Percentiles rank a stretch among this genome's conserved stretches.
Evolutionary conservation across 1,140 invertebrate species (phyloP).

Genomic region (Mycetomoellerius zeteki): DNA sequence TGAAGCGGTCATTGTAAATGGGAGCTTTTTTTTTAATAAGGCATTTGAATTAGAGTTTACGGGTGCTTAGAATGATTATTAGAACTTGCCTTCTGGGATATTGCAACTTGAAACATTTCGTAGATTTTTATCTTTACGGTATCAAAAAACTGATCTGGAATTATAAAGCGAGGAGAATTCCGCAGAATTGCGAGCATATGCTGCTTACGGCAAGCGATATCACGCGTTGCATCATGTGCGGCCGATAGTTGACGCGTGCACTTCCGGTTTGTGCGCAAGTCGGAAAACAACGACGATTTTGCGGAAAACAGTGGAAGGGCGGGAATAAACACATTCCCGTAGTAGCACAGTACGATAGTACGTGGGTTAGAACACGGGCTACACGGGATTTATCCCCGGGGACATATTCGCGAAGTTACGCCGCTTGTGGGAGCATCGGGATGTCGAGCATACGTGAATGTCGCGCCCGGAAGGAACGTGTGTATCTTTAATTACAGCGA

Average conservation of each 20-base stretch:
- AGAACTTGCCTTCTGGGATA: conserved; percentile 36
- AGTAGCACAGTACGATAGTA: not conserved
- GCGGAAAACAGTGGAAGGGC: conserved; percentile 28
- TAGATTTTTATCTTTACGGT: not conserved
- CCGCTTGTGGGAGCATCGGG: conserved; percentile 70
- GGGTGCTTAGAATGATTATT: conserved; percentile 63
- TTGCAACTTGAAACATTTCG: not conserved
- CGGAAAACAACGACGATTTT: conserved; percentile 37
- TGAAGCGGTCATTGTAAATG: not conserved
- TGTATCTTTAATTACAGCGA: conserved; percentile 54
- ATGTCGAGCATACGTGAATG: conserved; percentile 38
- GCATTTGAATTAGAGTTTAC: conserved; percentile 9
- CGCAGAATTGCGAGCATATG: not conserved
- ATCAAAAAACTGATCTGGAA: not conserved
- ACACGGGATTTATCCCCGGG: conserved; percentile 73
- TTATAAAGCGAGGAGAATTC: not conserved
- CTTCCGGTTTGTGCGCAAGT: conserved; percentile 16
- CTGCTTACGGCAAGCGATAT: not conserved
- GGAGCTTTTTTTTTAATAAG: not conserved
- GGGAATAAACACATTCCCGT: conserved; percentile 57
- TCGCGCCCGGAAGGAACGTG: conserved; percentile 21
- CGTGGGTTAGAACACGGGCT: conserved; percentile 42
- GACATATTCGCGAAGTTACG: conserved; percentile 73
- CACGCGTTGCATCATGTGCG: not conserved
- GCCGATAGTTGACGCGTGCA: conserved; percentile 36